Conservation (phyloP, 2,888 invertebrate species). For the Epirrita christyi region DNA sequence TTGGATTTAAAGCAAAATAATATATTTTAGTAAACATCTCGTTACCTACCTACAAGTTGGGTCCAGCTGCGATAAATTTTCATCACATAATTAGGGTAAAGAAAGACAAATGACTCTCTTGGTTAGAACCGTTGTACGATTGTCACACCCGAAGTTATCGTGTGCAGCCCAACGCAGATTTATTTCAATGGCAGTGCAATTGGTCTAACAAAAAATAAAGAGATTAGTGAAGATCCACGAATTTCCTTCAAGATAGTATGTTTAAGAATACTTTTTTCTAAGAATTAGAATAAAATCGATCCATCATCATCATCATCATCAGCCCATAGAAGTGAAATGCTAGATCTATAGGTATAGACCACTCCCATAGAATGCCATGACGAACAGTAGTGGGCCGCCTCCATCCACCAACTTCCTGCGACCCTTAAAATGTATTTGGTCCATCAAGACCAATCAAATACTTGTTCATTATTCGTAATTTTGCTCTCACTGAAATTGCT, state of each 20-base stretch:
- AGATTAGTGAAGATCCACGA: not conserved
- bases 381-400: too few species aligned
- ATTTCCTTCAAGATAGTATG: not conserved
- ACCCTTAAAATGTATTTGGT: too few species aligned
- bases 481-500: too few species aligned
- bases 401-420: too few species aligned
- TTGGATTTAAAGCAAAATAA: constrained; percentile 42
- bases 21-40: constrained; percentile 44
- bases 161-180: constrained; percentile 28
- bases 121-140: constrained; percentile 46
- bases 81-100: constrained; percentile 74
- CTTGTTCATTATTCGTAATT: too few species aligned
- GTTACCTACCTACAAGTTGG: constrained; percentile 47
- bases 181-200: constrained; percentile 22
- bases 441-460: too few species aligned
- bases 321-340: too few species aligned
- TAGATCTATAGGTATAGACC: too few species aligned
- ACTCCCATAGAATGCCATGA: too few species aligned
- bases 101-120: constrained; percentile 70
- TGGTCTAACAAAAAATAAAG: constrained; percentile 1
- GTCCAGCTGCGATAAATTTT: constrained; percentile 67
- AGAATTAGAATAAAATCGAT: too few species aligned
- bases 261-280: not conserved
- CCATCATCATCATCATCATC: too few species aligned
- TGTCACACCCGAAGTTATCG: constrained; percentile 39